Base-by-base conservation (phyloP, 1,140 invertebrate species). In the Amyelois transitella region DNA sequence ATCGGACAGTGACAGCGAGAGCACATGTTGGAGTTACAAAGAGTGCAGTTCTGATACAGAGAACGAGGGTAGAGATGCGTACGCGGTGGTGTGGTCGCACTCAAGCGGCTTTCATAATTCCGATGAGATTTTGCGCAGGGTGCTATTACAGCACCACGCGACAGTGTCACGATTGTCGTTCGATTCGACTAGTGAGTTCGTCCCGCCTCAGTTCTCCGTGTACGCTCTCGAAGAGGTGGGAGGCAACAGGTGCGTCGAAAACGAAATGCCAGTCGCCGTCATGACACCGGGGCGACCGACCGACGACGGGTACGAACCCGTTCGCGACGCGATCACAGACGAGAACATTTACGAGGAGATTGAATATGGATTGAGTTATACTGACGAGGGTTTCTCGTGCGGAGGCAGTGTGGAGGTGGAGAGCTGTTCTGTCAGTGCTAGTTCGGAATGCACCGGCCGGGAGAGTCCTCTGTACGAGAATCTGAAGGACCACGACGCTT, bases 401-500 rank as follows among this genome's bases (percentile, higher is more conserved):
- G 83, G 77, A 14, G 77, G 77, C 59, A 82, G 85, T 77, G 72
- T 85, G 7, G 82, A 83, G 53, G 80, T 87, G 8, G 84, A 88
- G 60, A 84, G 79, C 64, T 78, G 72, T 52, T 85, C 82, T 1
- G 74, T 80, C 10, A 87, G 84, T 74, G 80, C 80, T 5, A 82
- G 83, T 69, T 86, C 82, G 0, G 79, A 83, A n/a, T 84, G 85
- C 18, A 75, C 79, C 0, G 81, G 77, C 0, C 64, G 86, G 5
- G 88, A 88, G 53, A 88, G 85, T 55, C 88, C 88, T 2, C 28
- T 89, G 12, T 89, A 89, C 61, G 86, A 81, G 14, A 89, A 89
- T 53, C 53, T 88, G 18, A 71, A 69, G 62, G 81, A 87, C 44
- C 71, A 81, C 58, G 80, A 83, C 21, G 84, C 84, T 0, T 88